These are phyloP conservation scores for Eurypyga helias DNA, from an alignment of 2,113 vertebrate genomes.

Conservation along the genomic window DNA sequence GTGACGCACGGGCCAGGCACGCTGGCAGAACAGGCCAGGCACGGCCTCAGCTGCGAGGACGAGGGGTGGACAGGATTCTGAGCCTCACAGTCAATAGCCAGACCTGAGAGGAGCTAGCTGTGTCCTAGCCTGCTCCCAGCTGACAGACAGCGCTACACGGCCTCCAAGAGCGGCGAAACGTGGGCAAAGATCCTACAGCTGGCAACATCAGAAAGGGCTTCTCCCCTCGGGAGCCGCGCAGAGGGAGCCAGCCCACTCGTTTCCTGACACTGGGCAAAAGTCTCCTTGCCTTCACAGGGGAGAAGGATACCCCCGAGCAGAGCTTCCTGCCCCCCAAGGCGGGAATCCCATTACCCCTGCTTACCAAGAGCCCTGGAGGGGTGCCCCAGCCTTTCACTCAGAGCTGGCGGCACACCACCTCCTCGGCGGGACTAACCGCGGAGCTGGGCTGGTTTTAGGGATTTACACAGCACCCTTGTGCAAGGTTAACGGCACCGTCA, in stretches of 20 bases:
- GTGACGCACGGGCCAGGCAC: neutral
- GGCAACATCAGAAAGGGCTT: neutral
- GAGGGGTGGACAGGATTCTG: neutral
- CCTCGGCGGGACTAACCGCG: neutral
- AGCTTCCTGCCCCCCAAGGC: neutral
- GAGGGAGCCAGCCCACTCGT: neutral
- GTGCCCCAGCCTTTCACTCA: neutral
- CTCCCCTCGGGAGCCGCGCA: neutral
- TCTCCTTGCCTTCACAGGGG: neutral
- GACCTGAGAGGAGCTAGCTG: neutral
- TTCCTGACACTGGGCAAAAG: neutral
- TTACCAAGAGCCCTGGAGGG: neutral
- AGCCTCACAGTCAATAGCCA: neutral
- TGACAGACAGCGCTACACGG: neutral
- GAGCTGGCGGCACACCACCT: neutral
- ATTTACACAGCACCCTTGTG: neutral
- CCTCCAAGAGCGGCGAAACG: neutral
- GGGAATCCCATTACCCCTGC: neutral
- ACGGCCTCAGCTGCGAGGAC: neutral
- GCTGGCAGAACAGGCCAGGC: neutral
- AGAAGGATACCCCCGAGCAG: neutral
- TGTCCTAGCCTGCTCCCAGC: neutral
- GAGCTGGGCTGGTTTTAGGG: neutral
- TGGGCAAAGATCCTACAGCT: accelerated
- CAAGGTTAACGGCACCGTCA: neutral